A percentile compares a stretch with the other conserved stretches of the same genome.
Conservation (phyloP, 30 jellyfish, hydroid and myxozoan species). For the Cassiopea andromeda region DNA sequence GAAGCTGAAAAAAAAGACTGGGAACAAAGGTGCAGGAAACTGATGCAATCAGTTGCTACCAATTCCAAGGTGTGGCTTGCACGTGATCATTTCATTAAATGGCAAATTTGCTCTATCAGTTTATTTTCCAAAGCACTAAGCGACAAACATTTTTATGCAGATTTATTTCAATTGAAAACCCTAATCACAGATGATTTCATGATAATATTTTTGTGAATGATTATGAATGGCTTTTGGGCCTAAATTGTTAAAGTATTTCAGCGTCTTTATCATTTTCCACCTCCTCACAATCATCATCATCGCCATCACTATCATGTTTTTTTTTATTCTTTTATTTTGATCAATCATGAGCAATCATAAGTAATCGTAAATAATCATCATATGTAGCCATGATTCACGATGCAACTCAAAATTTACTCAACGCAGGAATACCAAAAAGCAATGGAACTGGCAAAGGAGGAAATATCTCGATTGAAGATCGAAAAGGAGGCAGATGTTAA, state of each 20-base stretch:
- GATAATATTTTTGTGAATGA: no score
- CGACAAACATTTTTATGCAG: no score
- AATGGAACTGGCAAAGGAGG: constrained; percentile 61
- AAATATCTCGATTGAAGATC: constrained; percentile 53
- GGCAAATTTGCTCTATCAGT: no score
- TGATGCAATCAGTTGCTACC: constrained; percentile 93
- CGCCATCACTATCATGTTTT: not conserved
- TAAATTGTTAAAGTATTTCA: not conserved
- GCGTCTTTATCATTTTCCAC: not conserved
- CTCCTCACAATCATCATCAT: not conserved
- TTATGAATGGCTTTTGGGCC: no score
- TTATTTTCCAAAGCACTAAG: no score
- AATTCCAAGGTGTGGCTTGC: constrained; percentile 64
- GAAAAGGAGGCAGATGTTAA: constrained; percentile 69
- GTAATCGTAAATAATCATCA: not conserved
- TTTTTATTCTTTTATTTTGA: no score
- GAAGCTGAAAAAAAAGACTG: constrained; percentile 88
- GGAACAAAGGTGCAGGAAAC: constrained; percentile 90
- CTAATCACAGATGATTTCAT: no score
- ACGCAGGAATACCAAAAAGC: constrained; percentile 62
- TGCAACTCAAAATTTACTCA: not conserved
- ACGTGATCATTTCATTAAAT: not conserved
- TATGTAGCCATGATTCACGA: not conserved
- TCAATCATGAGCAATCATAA: no score
- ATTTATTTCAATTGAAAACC: no score